These are phyloP conservation scores for Pseudochaenichthys georgianus DNA, from an alignment of 2,797 vertebrate genomes.

Conservation along the genomic window DNA sequence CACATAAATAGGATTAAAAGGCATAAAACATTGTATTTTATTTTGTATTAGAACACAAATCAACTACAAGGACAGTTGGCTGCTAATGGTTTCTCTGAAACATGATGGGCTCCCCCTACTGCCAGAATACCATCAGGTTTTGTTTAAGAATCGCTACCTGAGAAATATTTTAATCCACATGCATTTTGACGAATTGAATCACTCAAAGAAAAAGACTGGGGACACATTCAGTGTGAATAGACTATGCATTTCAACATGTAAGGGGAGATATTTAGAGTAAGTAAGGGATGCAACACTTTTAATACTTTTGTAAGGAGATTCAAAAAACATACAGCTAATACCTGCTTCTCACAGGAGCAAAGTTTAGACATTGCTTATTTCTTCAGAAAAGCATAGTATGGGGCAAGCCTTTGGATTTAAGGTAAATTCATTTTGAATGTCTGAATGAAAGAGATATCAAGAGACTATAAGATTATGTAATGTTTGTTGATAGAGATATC, in stretches of 20 bases:
- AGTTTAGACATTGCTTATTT: not conserved
- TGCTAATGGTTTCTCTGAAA: conserved; percentile 7
- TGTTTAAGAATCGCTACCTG: not conserved
- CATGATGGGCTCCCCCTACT: conserved; percentile 50
- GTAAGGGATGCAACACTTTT: not conserved
- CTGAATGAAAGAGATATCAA: not conserved
- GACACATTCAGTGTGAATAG: not conserved
- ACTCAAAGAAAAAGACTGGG: not conserved
- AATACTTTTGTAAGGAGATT: not conserved
- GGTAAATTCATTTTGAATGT: not conserved
- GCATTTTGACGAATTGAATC: not conserved
- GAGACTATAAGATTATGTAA: too few species aligned
- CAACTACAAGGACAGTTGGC: too few species aligned
- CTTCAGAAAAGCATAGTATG: not conserved
- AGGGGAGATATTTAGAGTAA: not conserved
- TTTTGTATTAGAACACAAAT: not conserved
- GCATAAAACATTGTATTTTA: not conserved
- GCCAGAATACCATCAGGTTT: conserved; percentile 15
- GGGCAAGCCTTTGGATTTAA: too few species aligned
- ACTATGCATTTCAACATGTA: not conserved
- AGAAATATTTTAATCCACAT: not conserved
- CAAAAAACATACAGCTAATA: not conserved
- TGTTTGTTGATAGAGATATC: not conserved
- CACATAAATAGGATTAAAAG: not conserved
- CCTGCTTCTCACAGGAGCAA: not conserved